These are phyloP conservation scores for Pristionchus japonicus DNA, from an alignment of 2,888 invertebrate genomes.

Conservation along the genomic window DNA sequence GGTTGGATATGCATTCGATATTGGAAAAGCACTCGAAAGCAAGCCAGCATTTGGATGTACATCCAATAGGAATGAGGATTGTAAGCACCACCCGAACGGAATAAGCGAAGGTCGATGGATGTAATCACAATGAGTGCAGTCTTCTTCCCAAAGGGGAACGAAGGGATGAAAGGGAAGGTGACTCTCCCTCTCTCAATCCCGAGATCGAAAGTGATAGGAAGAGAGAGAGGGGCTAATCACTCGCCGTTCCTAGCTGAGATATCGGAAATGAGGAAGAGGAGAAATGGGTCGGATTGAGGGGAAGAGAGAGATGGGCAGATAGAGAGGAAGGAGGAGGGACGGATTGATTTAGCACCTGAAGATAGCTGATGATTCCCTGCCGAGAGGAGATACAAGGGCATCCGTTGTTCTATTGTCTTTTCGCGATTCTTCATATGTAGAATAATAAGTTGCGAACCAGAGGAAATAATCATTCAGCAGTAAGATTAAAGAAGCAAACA, in stretches of 20 bases:
- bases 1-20: neutral
- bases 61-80: neutral
- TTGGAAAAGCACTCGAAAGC: neutral
- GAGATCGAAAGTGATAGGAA: neutral
- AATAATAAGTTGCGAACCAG: neutral
- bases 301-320: neutral
- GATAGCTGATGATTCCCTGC: neutral
- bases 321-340: neutral
- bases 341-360: neutral
- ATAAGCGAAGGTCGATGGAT: neutral
- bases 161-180: neutral
- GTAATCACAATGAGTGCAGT: neutral
- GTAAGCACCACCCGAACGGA: neutral
- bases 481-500: too few species aligned
- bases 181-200: neutral
- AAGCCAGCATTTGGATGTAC: neutral
- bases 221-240: neutral
- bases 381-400: neutral
- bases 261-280: neutral
- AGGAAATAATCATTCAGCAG: too few species aligned
- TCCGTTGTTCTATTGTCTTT: neutral
- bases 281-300: slow-evolving; percentile 22
- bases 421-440: neutral
- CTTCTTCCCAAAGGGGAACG: neutral
- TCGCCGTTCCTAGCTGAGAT: neutral